Evolutionary conservation across 2,797 vertebrate genomes (phyloP).

Genomic region (Anguilla anguilla): DNA sequence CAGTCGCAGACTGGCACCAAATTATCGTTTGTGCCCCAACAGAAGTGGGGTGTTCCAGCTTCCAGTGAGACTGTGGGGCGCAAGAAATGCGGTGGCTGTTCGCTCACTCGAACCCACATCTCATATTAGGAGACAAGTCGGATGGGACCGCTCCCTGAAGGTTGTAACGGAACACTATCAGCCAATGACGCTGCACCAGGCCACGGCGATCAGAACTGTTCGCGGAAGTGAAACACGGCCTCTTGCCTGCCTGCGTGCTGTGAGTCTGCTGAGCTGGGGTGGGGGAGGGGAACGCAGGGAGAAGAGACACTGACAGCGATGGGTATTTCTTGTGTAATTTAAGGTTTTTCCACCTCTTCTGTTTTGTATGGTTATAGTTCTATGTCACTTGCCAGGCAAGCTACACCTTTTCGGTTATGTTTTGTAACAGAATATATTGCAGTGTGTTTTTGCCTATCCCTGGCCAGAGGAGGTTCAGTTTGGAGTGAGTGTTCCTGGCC

Average conservation of each 20-base stretch:
- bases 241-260: not conserved
- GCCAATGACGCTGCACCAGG: not conserved
- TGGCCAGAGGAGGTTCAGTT: not conserved
- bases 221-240: not conserved
- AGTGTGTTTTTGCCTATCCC: not conserved
- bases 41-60: not conserved
- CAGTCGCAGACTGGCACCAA: not conserved
- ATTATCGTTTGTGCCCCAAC: not conserved
- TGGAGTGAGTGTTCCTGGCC: not conserved
- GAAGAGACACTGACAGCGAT: no score
- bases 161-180: not conserved
- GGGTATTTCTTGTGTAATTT: no score
- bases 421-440: not conserved
- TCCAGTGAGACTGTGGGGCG: not conserved
- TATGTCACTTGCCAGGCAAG: no score
- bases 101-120: no score
- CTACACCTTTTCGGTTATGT: not conserved
- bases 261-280: not conserved
- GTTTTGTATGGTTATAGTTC: no score
- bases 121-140: not conserved
- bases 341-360: no score
- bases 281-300: not conserved
- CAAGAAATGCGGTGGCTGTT: not conserved
- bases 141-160: not conserved
- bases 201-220: not conserved